Base-by-base conservation (phyloP, 2,113 vertebrate species). In the Pangasianodon hypophthalmus region DNA sequence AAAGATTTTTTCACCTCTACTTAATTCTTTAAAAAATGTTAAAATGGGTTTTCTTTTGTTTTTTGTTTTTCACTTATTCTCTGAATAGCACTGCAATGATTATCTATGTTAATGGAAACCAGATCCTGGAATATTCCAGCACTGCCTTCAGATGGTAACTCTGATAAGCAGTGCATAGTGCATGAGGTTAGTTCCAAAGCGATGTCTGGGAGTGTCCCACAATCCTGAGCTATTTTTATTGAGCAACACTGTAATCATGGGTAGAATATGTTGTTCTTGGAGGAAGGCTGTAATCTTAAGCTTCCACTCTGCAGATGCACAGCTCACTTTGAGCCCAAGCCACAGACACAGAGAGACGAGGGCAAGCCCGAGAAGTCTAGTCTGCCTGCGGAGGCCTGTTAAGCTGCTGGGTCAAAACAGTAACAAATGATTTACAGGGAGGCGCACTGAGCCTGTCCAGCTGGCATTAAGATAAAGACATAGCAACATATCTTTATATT, bases 211-310 rank as follows among this genome's bases (percentile, higher is more conserved):
- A 95, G 92, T 91, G 91, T 90, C 89, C 79, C 18, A n/a, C 69
- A 86, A 87, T 88, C 67, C 60, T 6, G 82, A 6, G 77, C 94
- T 96, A 96, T 95, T 96, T 95, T 94, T 95, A 95, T 88, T 87
- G 91, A 37, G 87, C 86, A 92, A 92, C 90, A 91, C 95, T 95
- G 92, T 95, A 96, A 96, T 96, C 94, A 96, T 94, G 93, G 94
- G 90, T 91, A 93, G 92, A 88, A 88, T 94, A 93, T 93, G 94
- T 95, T 92, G 92, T 91, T 92, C 89, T 91, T 93, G 85, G 88
- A 86, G 83, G 93, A 94, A 90, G 88, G 89, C 94, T 95, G 87
- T 94, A 95, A 94, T 96, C 92, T 93, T 48, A 84, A 88, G 58
- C 88, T 91, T 50, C 87, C 87, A 90, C 90, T 85, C 75, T 90